phyloP scores from a whole-genome alignment of 2,113 vertebrate species.

The Sinosuthora webbiana region DNA sequence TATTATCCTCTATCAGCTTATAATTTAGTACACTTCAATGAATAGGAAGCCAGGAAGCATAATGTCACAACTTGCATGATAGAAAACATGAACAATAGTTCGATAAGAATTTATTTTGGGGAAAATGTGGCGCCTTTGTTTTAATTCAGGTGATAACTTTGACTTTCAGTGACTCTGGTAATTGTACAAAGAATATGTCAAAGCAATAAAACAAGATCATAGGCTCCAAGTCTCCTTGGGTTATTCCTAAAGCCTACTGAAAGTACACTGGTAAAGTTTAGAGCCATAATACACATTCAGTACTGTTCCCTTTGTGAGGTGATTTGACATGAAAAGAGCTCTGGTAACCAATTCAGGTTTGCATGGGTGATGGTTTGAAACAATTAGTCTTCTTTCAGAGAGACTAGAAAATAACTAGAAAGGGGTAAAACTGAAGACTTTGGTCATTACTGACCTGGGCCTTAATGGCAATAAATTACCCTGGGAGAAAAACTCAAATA shows the following conservation, averaged over 20 bases:
- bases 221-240: not conserved
- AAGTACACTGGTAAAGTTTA: not conserved
- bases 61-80: not conserved
- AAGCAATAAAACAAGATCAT: not conserved
- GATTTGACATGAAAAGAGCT: not conserved
- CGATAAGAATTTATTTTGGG: not conserved
- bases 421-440: not conserved
- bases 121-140: not conserved
- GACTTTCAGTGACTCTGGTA: not conserved
- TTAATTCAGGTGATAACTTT: not conserved
- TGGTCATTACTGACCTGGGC: not conserved
- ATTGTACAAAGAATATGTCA: not conserved
- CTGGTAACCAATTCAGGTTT: not conserved
- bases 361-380: not conserved
- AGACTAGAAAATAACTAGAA: not conserved
- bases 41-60: not conserved
- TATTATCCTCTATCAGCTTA: not conserved
- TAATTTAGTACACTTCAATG: not conserved
- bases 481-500: not conserved
- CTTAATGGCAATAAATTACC: not conserved
- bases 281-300: not conserved
- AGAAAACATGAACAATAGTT: not conserved
- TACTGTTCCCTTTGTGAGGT: not conserved
- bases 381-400: not conserved
- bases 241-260: not conserved